These are phyloP conservation scores for Phthorimaea operculella DNA, from an alignment of 1,140 invertebrate species.

Conservation along the genomic window DNA sequence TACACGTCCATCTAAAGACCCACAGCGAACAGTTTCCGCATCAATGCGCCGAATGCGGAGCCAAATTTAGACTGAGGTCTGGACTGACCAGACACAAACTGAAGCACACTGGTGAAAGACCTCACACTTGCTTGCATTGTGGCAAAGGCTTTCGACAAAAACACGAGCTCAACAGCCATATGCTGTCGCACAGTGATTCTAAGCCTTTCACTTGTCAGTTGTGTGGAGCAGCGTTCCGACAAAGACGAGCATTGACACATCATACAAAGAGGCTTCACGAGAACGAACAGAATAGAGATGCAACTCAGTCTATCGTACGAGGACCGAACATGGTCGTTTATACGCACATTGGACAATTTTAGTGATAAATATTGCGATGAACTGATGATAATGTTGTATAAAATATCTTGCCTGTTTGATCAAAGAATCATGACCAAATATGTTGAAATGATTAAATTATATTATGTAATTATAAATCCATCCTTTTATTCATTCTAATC, in stretches of 20 bases:
- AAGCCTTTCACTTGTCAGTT: slow-evolving; percentile 31
- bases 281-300: neutral
- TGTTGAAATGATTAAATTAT: no score
- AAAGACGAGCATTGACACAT: slow-evolving; percentile 34
- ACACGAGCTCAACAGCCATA: slow-evolving; percentile 73
- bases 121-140: slow-evolving; percentile 73
- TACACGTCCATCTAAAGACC: slow-evolving; percentile 58
- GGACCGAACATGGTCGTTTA: slow-evolving; percentile 13
- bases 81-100: slow-evolving; percentile 70
- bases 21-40: slow-evolving; percentile 70
- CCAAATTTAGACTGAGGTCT: slow-evolving; percentile 71
- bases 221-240: slow-evolving; percentile 38
- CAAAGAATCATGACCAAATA: neutral
- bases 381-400: neutral
- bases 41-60: slow-evolving; percentile 72
- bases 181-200: slow-evolving; percentile 27
- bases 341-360: slow-evolving; percentile 20
- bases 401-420: neutral
- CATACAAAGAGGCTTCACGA: slow-evolving; percentile 37
- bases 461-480: no score
- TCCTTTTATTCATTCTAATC: neutral
- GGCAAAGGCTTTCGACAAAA: slow-evolving; percentile 68
- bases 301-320: neutral
- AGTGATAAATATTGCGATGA: slow-evolving; percentile 4
- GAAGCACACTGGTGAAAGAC: slow-evolving; percentile 75